Evolutionary conservation across 2,888 invertebrate genomes (phyloP).

Genomic region (Bugulina stolonifera): DNA sequence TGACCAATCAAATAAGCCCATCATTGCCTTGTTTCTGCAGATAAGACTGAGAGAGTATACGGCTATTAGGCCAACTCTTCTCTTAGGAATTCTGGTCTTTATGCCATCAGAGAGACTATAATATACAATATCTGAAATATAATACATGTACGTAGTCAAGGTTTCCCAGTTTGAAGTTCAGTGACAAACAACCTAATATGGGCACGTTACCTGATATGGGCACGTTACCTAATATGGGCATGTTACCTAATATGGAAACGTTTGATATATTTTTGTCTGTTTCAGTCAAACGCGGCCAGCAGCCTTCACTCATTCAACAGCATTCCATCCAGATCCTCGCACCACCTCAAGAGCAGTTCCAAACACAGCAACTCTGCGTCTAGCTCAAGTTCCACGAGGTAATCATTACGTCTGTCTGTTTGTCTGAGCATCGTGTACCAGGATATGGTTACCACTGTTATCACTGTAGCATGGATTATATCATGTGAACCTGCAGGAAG

Average conservation of each 20-base stretch:
- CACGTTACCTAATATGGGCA: too few species aligned
- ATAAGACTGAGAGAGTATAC: too few species aligned
- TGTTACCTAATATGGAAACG: too few species aligned
- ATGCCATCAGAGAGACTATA: neutral
- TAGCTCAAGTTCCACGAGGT: neutral
- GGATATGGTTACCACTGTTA: neutral
- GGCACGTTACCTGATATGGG: too few species aligned
- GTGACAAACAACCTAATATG: too few species aligned
- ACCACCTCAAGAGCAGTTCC: constrained; percentile 6
- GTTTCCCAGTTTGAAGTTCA: neutral
- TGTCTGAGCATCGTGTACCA: neutral
- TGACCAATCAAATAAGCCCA: too few species aligned
- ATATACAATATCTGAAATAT: neutral
- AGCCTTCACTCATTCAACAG: neutral
- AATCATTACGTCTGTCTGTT: neutral
- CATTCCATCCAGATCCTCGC: neutral
- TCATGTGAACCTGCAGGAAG: neutral
- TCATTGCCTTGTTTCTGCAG: too few species aligned
- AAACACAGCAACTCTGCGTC: neutral
- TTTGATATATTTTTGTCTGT: neutral
- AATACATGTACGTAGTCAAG: neutral
- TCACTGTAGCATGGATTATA: neutral
- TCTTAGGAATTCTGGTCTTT: too few species aligned
- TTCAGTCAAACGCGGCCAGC: neutral
- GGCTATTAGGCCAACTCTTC: too few species aligned